A percentile compares a stretch with the other conserved stretches of the same genome.
phyloP scores from a whole-genome alignment of 2,888 invertebrate species.

The Corythucha ciliata region DNA sequence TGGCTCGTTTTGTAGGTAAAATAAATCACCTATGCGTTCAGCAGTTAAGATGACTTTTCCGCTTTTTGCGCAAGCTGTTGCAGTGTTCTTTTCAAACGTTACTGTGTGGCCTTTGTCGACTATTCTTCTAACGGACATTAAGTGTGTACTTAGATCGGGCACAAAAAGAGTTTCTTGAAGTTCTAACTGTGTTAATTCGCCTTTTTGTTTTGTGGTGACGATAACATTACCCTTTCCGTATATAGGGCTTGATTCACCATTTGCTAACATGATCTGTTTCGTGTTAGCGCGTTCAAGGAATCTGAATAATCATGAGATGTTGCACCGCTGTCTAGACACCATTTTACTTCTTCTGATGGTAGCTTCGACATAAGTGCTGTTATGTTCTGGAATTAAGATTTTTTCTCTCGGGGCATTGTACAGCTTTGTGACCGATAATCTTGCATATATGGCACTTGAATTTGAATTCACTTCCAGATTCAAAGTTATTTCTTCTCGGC shows the following conservation, averaged over 20 bases:
- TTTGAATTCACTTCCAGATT: not conserved
- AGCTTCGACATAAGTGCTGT: no score
- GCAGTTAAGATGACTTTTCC: not conserved
- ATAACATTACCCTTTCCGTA: not conserved
- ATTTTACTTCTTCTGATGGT: no score
- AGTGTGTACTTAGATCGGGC: conserved; percentile 13
- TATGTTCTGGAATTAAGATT: no score
- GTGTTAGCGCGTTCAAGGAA: not conserved
- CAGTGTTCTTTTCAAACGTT: conserved; percentile 11
- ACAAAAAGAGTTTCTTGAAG: conserved; percentile 11
- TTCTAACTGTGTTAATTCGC: not conserved
- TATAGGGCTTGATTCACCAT: not conserved
- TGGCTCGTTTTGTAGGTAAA: no score
- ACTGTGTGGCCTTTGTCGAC: conserved; percentile 17
- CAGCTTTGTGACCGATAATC: conserved; percentile 1
- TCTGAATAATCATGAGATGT: not conserved
- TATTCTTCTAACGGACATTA: conserved; percentile 11
- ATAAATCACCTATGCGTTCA: not conserved
- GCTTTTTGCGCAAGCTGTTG: not conserved
- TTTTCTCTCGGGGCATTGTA: not conserved
- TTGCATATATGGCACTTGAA: conserved; percentile 10
- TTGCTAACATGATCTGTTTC: no score
- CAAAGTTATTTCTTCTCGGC: not conserved
- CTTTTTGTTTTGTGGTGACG: conserved; percentile 1
- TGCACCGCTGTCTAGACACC: conserved; percentile 10